A percentile compares a stretch with the other conserved stretches of the same genome.
phyloP scores from a whole-genome alignment of 2,797 vertebrate species.

The Peromyscus attwateri region DNA sequence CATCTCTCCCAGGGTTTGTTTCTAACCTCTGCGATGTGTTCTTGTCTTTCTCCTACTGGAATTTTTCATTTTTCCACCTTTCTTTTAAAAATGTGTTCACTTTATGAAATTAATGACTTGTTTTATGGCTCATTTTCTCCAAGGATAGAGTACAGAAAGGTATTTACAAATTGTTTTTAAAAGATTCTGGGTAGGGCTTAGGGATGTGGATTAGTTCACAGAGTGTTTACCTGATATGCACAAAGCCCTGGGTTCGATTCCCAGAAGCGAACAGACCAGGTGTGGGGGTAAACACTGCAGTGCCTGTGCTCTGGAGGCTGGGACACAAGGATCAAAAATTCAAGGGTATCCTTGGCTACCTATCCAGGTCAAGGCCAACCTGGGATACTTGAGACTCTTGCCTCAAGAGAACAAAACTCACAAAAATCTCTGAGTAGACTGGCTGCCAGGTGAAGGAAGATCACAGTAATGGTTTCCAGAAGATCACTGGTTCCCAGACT shows the following conservation, averaged over 20 bases:
- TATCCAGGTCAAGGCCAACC: neutral
- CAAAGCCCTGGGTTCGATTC: neutral
- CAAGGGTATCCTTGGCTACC: neutral
- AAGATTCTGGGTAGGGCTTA: neutral
- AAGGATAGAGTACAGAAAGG: neutral
- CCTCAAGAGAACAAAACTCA: neutral
- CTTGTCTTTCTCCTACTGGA: neutral
- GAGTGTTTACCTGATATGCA: neutral
- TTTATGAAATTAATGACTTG: neutral
- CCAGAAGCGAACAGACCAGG: neutral
- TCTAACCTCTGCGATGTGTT: neutral
- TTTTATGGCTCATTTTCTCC: neutral
- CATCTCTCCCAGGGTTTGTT: neutral
- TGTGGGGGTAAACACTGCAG: too few relatives aligned
- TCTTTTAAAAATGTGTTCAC: neutral
- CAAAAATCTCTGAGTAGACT: neutral
- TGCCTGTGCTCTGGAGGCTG: neutral
- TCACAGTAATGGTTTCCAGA: rapidly evolving
- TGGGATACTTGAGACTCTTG: neutral
- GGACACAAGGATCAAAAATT: neutral
- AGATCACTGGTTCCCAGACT: neutral
- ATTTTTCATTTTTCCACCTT: neutral
- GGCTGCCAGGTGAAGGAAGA: neutral
- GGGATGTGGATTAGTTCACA: too few relatives aligned
- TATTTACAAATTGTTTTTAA: neutral